These are phyloP conservation scores for Dyspetes luteomarginatus DNA, from an alignment of 2,888 invertebrate species.

Conservation along the genomic window DNA sequence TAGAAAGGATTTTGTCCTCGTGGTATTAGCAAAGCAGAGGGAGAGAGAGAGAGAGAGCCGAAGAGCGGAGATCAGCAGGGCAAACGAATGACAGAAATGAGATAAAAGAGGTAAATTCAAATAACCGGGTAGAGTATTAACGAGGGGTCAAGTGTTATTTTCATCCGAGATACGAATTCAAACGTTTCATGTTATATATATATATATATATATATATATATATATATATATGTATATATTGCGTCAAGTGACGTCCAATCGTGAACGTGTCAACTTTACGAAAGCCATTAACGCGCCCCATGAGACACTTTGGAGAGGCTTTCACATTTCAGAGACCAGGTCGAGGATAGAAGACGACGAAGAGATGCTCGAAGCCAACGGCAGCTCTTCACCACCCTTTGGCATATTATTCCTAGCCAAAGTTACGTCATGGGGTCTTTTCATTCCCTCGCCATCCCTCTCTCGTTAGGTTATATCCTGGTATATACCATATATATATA, in stretches of 20 bases:
- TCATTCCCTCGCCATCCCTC: not conserved
- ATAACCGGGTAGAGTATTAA: not conserved
- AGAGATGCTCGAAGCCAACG: not conserved
- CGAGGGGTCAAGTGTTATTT: slow-evolving; percentile 30
- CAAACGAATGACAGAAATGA: not conserved
- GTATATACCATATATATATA: not conserved
- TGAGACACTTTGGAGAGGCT: slow-evolving; percentile 24
- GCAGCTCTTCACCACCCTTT: not conserved
- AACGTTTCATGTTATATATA: not conserved
- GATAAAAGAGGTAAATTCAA: not conserved
- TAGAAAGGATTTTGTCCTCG: not conserved
- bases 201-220: not conserved
- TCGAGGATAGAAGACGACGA: not conserved
- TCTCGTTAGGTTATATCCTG: not conserved
- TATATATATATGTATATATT: not conserved
- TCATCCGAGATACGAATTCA: slow-evolving; percentile 16
- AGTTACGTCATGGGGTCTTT: slow-evolving; percentile 12
- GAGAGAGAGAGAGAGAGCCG: not conserved
- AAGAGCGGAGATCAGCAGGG: not conserved
- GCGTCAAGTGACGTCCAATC: slow-evolving; percentile 4
- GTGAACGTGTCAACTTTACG: slow-evolving; percentile 11
- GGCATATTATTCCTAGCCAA: not conserved
- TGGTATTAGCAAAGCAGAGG: not conserved
- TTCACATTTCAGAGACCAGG: not conserved
- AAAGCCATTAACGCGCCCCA: slow-evolving; percentile 35